Conservation (phyloP, 2,113 vertebrate genomes). For the Butorides virescens region DNA sequence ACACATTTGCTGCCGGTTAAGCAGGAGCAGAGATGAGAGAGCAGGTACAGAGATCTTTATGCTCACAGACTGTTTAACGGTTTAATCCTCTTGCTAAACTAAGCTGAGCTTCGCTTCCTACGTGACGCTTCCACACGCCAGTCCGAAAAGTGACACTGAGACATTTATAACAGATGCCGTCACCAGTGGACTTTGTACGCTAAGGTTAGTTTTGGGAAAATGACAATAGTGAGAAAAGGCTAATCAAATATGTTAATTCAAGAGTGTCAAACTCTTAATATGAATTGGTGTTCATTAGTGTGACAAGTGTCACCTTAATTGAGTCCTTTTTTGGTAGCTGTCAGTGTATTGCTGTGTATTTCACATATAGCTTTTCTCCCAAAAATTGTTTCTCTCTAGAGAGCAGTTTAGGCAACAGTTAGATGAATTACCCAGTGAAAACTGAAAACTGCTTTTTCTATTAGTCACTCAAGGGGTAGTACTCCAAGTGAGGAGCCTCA, state of each 20-base stretch:
- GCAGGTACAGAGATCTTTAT: neutral
- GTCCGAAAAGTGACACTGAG: neutral
- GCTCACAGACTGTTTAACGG: neutral
- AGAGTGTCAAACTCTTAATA: neutral
- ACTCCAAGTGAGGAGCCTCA: neutral
- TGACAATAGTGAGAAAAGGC: neutral
- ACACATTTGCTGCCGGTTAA: neutral
- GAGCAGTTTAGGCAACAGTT: neutral
- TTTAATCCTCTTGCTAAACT: neutral
- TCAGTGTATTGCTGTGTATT: neutral
- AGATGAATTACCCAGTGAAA: constrained; percentile 26
- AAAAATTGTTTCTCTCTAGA: neutral
- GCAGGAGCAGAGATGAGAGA: constrained; percentile 4
- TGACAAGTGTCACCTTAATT: neutral
- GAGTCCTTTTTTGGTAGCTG: neutral
- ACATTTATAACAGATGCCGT: neutral
- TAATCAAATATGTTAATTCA: neutral
- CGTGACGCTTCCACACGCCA: accelerated
- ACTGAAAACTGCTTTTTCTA: constrained; percentile 4
- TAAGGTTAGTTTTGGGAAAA: neutral
- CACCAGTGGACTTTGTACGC: neutral
- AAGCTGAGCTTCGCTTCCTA: neutral
- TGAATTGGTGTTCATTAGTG: neutral
- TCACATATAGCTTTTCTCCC: neutral
- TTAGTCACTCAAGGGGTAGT: neutral